Base-by-base conservation (phyloP, 2,888 invertebrate species). In the Plemyria rubiginata region DNA sequence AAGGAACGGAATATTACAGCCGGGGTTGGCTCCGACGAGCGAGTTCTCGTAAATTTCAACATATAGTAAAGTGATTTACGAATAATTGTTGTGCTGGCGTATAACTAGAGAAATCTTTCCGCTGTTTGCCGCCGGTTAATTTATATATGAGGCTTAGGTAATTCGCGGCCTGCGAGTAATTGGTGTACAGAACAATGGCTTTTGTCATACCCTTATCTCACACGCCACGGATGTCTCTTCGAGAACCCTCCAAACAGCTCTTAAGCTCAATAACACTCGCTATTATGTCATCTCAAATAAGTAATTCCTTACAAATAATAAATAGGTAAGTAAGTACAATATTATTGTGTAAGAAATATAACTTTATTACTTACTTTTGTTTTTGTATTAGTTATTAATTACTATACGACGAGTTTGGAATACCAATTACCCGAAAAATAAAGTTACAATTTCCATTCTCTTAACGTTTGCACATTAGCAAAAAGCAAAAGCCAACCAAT, bases 11-110 rank as follows among this genome's bases (percentile, higher is more conserved):
- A 65, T 79, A 68, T 70, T 85, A 90, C 76, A 85, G 91, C 74
- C 78, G 81, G 78, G 76, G 81, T 85, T 86, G 81, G 84, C 83
- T 80, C 77, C 82, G 71, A 72, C 80, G 74, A 74, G 77, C 82
- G 78, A 79, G 79, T 81, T 88, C 88, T 90, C 90, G 92, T 92
- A 92, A 92, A 91, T 92, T 92, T 91, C 91, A 92, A 91, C 92
- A 92, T 92, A 92, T 92, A 92, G 90, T 92, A 92, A 92, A 92
- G 92, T 92, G 92, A 92, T 92, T 92, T 92, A 92, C 92, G 92
- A 91, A 92, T 92, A 92, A 92, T 92, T 92, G 92, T 92, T 92
- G 87, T 92, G 90, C 88, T 92, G 90, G 90, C 85, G 89, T 92
- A 92, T 91, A 91, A 90, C 90, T 91, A 92, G 91, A 90, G 92